Base-by-base conservation (phyloP, 2,888 invertebrate species). In the Ormyrus pomaceus region DNA sequence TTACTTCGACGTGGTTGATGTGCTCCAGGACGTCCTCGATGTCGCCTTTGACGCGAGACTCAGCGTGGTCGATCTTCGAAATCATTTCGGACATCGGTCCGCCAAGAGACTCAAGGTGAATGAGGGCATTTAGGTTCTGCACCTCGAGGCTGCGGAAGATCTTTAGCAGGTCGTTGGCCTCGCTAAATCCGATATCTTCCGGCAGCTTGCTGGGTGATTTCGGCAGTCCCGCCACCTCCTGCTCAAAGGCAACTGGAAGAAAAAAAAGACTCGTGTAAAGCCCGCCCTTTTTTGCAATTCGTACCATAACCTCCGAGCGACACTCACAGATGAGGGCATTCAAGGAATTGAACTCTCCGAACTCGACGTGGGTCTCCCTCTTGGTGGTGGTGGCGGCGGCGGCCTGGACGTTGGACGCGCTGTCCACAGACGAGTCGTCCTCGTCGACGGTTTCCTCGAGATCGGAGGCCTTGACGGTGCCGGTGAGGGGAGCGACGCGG, bases 71-170 rank as follows among this genome's bases (percentile, higher is more conserved):
- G 84, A 93, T 92, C 8, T 90, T 91, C 53, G 91, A 89, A 46
- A 91, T 91, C 77, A 94, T 89, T 64, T 90, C 91, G 55, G 92
- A 92, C 70, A 93, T 89, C 34, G 92, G 92, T 9, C 92, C 92
- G 0, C 92, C 92, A 65, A 94, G 84, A 81, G 93, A 92, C 82
- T 93, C 93, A 4, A 93, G 92, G 84, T 94, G 93, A 59, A 93
- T 90, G 83, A 95, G 91, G 72, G 94, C 93, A 87, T 93, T 93
- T 74, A 94, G 88, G 86, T 94, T 94, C 86, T 94, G 94, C 82
- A 92, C 89, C 87, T 94, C 94, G 87, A 94, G 93, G 51, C 92
- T 91, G 76, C 92, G 90, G 83, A 95, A 94, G 62, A 94, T 92
- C 62, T 92, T 88, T 66, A 93, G 87, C 65, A 95, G 88, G 80